Evolutionary conservation across 2,797 vertebrate genomes (phyloP), one percentile per base, ranked within the genome.

Genomic region (Acanthurus tractus): DNA sequence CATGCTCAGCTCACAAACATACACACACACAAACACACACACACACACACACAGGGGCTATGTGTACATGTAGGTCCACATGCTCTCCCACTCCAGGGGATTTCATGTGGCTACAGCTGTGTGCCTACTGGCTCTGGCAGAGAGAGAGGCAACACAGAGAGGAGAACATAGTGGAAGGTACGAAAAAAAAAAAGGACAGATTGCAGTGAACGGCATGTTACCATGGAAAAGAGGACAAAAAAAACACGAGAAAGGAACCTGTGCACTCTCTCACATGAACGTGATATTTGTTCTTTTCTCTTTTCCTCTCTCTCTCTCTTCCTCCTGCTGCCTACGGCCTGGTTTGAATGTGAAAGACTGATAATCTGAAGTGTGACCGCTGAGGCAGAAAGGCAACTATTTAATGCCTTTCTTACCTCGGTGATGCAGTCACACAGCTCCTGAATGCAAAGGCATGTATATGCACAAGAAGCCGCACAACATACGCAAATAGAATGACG

Each of bases 341-440:
- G 70, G 70, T 88, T 86, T 86, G 74, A 92, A 93, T 90, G 85
- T 89, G 81, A 92, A 89, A 93, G 80, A 87, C 83, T 82, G 87
- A 92, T 94, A 92, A 93, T 94, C 89, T 87, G 82, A 88, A 85
- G 84, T 88, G 92, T 86, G 91, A 80, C 88, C 72, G 17, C 74
- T 67, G 89, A 94, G 81, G 89, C 88, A 63, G 84, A 93, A 94
- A 92, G 84, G 74, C 87, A 81, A 79, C 88, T 86, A 88, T 87
- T 86, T 86, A 91, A 92, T 82, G 78, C 48, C 46, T 87, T 83
- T 83, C 79, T 74, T 84, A 61, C 79, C 82, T 85, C 74, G 2
- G 71, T 12, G 45, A 86, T 74, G 66, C 79, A 42, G 83, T 63
- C 61, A 36, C 81, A 79, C 64, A 36, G 56, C 69, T 70, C 50